Conservation (phyloP, 1,140 invertebrate species). For the Gonatopus flavifemur region DNA sequence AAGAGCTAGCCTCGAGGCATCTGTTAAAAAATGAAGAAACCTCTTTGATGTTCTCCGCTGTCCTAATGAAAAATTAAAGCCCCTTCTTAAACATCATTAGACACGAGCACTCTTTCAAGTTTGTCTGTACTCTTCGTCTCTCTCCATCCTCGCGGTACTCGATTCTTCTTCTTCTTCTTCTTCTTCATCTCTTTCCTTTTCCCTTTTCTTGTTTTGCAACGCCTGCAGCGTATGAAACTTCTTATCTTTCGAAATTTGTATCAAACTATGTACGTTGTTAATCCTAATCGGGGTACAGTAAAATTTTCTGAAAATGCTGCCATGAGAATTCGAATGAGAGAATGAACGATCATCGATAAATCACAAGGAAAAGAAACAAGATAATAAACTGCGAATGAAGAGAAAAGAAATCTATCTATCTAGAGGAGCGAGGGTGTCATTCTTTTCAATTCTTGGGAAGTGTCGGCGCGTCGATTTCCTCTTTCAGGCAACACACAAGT, state of each 20-base stretch:
- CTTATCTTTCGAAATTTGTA: background rate
- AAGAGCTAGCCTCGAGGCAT: conserved; percentile 45
- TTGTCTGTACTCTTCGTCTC: conserved; percentile 17
- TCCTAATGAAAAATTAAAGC: conserved; percentile 60
- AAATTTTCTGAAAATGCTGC: too few relatives aligned
- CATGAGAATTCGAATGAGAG: too few relatives aligned
- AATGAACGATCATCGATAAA: too few relatives aligned
- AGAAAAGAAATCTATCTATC: conserved; percentile 28
- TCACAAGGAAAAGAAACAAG: too few relatives aligned
- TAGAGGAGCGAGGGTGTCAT: conserved; percentile 30
- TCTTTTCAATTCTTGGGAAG: conserved; percentile 26
- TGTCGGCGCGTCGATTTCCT: conserved; percentile 37
- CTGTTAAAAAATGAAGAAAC: conserved; percentile 52
- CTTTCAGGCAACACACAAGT: conserved; percentile 13
- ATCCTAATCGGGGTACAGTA: too few relatives aligned
- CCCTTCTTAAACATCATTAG: conserved; percentile 59
- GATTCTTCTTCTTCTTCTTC: conserved; percentile 13
- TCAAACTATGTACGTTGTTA: too few relatives aligned
- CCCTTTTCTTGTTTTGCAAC: conserved; percentile 16
- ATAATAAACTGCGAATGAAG: conserved; percentile 34
- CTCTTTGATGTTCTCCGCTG: conserved; percentile 52
- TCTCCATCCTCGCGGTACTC: conserved; percentile 19
- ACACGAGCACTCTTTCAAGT: conserved; percentile 48
- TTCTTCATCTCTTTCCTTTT: conserved; percentile 20
- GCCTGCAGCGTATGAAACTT: conserved; percentile 20